Evolutionary conservation across 2,888 invertebrate species (phyloP), one percentile per base, ranked within the genome.

Genomic region (Altica lythri): DNA sequence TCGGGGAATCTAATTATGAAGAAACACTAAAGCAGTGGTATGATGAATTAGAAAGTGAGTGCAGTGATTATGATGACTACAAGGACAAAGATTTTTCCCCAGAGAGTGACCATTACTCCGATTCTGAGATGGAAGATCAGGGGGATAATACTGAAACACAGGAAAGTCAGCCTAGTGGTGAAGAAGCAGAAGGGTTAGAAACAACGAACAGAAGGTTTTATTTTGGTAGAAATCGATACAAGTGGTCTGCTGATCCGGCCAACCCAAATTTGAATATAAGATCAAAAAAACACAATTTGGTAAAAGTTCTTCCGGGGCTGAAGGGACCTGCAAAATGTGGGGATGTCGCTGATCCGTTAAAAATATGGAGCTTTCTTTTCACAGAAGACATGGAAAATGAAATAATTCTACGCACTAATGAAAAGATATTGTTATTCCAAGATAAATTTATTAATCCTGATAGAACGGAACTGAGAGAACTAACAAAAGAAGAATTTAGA

Each of bases 101-200:
- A 10, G n/a, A 22, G 12, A 42, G 42, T 42, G 25, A 42, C 17
- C 42, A 42, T 19, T 3, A 42, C 8, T 42, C 42, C 1, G 42
- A 42, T 3, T 42, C 42, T n/a, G 5, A 19, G 17, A 42, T 12
- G 2, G 17, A 17, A 2, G 25, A 42, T 17, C 4, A 27, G 9
- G 27, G n/a, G 27, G 27, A 27, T 8, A 8, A 27, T 2, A 5
- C 4, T 18, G 38, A 38, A 38, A 18, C 16, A 4, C 19, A 38
- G 8, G 42, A 22, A 13, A 2, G 22, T 22, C n/a, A 16, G 27
- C 2, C 6, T 5, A 9, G n/a, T 2, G n/a, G 27, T 8, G 27
- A 27, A 8, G 27, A 9, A 8, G n/a, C 2, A 8, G 27, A 37
- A 5, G 13, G 10, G 2, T 6, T 2, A 13, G 37, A 13, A 16